Evolutionary conservation across 2,113 vertebrate species (phyloP).

Genomic region (Neolamprologus modestus): DNA sequence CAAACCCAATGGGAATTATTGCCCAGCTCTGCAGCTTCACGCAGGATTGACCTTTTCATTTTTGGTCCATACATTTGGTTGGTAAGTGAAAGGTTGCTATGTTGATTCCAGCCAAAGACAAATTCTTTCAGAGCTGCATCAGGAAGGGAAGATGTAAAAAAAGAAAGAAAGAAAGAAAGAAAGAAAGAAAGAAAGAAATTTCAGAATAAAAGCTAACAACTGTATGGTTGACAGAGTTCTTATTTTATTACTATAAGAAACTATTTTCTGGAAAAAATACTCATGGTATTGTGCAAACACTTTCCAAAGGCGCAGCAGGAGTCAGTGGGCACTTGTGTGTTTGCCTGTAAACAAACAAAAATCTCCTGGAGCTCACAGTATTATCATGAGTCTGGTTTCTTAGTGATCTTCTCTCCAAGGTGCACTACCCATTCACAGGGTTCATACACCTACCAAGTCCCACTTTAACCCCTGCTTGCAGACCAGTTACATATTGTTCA

Average conservation of each 20-base stretch:
- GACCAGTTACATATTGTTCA: background rate
- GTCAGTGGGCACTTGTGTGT: background rate
- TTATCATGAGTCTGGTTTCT: background rate
- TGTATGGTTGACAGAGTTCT: background rate
- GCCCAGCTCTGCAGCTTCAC: background rate
- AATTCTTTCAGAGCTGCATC: background rate
- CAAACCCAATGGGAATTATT: background rate
- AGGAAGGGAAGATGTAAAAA: background rate
- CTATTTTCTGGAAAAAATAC: background rate
- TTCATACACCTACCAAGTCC: background rate
- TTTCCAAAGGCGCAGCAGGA: background rate
- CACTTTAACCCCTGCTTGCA: background rate
- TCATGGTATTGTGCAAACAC: background rate
- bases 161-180: rapidly evolving
- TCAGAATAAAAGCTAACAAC: background rate
- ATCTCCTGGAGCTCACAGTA: background rate
- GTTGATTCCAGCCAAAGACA: background rate
- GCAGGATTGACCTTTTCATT: background rate
- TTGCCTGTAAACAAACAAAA: background rate
- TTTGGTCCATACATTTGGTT: background rate
- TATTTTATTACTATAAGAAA: background rate
- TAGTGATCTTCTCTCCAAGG: background rate
- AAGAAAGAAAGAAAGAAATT: background rate
- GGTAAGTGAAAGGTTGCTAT: background rate
- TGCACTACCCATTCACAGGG: background rate